Percentiles rank a stretch among this genome's conserved stretches.
phyloP scores from a whole-genome alignment of 2,797 vertebrate species.

The Gallirallus australis region DNA sequence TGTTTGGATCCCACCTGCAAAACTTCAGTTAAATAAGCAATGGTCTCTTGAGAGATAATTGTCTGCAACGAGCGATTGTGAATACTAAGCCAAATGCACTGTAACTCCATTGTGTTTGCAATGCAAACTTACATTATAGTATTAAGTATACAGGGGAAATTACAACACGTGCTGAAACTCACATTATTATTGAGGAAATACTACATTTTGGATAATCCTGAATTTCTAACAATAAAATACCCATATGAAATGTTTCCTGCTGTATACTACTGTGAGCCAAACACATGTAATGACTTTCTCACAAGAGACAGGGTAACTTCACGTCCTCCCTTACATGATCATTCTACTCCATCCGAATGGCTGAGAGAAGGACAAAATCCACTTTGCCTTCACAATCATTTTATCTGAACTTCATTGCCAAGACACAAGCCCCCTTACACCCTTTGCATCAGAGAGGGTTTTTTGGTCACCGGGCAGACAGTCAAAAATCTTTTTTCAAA shows the following conservation, averaged over 20 bases:
- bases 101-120: not conserved
- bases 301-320: not conserved
- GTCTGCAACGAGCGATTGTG: conserved; percentile 17
- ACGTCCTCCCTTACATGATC: not conserved
- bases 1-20: conserved; percentile 31
- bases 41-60: conserved; percentile 15
- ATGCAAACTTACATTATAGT: not conserved
- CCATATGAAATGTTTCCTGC: not conserved
- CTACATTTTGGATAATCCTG: not conserved
- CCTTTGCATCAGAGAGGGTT: not conserved
- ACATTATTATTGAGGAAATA: not conserved
- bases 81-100: not conserved
- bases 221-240: not conserved
- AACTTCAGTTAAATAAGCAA: not conserved
- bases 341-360: not conserved
- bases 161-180: not conserved
- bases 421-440: not conserved
- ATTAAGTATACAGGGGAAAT: not conserved
- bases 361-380: not conserved
- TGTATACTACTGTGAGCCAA: not conserved
- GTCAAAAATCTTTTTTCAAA: not conserved
- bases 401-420: not conserved
- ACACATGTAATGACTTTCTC: not conserved
- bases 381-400: not conserved
- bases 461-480: not conserved